These are phyloP conservation scores for Hedya salicella DNA, from an alignment of 2,888 invertebrate species.

Conservation along the genomic window DNA sequence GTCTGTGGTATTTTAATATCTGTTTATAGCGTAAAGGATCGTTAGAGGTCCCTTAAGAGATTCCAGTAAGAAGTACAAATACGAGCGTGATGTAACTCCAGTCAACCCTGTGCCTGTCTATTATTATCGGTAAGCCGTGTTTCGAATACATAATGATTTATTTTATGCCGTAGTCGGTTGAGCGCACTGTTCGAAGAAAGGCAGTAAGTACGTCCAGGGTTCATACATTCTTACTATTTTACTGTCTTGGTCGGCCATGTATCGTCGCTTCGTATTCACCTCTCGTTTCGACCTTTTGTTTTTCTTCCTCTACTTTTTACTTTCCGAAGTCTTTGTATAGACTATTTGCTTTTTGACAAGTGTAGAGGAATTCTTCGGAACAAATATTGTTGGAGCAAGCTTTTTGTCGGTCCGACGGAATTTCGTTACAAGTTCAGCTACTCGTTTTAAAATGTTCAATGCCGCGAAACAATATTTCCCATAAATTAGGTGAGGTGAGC, in stretches of 20 bases:
- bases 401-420: constrained; percentile 57
- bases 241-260: neutral
- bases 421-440: constrained; percentile 34
- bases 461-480: constrained; percentile 34
- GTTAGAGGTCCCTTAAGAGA: constrained; percentile 28
- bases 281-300: constrained; percentile 69
- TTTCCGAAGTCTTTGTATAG: constrained; percentile 69
- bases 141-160: constrained; percentile 75
- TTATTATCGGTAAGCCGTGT: constrained; percentile 67
- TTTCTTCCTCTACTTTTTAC: constrained; percentile 70
- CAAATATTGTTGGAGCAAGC: constrained; percentile 68
- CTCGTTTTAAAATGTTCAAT: constrained; percentile 45
- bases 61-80: constrained; percentile 6
- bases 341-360: constrained; percentile 80
- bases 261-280: constrained; percentile 64
- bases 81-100: constrained; percentile 51
- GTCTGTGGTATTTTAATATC: constrained; percentile 57
- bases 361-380: constrained; percentile 71
- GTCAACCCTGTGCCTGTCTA: constrained; percentile 56
- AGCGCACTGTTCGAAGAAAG: constrained; percentile 52
- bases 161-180: constrained; percentile 59
- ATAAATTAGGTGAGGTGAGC: neutral
- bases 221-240: neutral
- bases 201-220: constrained; percentile 12
- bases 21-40: constrained; percentile 47